A percentile compares a stretch with the other conserved stretches of the same genome.
phyloP scores from a whole-genome alignment of 2,888 invertebrate genomes.

The Oscheius myriophilus region DNA sequence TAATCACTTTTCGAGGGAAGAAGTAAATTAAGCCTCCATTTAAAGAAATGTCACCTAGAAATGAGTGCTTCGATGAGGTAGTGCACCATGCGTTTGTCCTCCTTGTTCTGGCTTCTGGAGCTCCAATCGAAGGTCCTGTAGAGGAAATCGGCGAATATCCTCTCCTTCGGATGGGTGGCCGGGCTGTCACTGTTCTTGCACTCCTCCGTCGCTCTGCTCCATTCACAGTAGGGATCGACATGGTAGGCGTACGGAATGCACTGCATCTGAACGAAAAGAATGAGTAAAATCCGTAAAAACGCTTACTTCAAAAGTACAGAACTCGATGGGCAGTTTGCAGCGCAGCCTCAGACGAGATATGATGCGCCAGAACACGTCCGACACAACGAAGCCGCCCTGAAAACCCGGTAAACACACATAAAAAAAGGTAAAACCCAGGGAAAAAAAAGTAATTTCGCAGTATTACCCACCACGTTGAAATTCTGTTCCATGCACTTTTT shows the following conservation, averaged over 20 bases:
- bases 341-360: constrained; percentile 48
- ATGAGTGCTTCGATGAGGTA: constrained; percentile 55
- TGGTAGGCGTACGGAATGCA: not conserved
- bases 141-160: not conserved
- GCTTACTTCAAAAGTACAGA: constrained; percentile 23
- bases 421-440: too few relatives aligned
- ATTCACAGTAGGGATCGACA: not conserved
- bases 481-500: not conserved
- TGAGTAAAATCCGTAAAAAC: not conserved
- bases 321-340: constrained; percentile 49
- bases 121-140: not conserved
- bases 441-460: too few relatives aligned
- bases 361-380: constrained; percentile 26
- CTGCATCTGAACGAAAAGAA: not conserved
- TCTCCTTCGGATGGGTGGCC: constrained; percentile 12
- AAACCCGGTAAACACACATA: too few relatives aligned
- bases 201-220: not conserved
- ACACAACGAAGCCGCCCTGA: too few relatives aligned
- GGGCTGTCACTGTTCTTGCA: not conserved
- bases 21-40: not conserved
- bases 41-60: constrained; percentile 30
- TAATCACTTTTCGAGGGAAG: too few relatives aligned
- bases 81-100: not conserved
- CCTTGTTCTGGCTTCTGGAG: not conserved
- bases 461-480: too few relatives aligned